These are phyloP conservation scores for Tympanuchus pallidicinctus DNA, from an alignment of 2,113 vertebrate genomes.

Conservation along the genomic window DNA sequence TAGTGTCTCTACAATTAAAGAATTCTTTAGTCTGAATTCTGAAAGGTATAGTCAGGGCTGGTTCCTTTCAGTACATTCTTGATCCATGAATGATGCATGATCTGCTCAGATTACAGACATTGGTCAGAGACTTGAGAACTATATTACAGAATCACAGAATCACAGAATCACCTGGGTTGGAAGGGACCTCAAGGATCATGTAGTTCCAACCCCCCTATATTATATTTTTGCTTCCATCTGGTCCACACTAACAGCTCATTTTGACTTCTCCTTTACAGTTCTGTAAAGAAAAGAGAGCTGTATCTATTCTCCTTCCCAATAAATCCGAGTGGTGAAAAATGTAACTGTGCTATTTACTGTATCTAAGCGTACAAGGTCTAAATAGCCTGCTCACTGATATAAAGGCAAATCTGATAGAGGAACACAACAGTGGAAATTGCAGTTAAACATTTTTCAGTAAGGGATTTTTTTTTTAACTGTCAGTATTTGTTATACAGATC, in stretches of 20 bases:
- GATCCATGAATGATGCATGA: background rate
- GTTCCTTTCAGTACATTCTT: conserved; percentile 19
- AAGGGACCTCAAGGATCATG: too few species aligned
- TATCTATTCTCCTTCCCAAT: background rate
- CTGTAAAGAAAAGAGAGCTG: background rate
- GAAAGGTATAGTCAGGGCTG: conserved; percentile 37
- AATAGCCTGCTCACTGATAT: background rate
- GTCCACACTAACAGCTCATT: background rate
- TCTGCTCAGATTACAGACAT: background rate
- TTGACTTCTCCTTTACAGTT: background rate
- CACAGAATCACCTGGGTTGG: too few species aligned
- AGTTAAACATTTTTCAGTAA: background rate
- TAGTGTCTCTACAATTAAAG: background rate
- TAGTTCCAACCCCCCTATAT: background rate
- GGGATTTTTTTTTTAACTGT: background rate
- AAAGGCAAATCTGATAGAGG: background rate
- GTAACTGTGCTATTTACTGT: background rate
- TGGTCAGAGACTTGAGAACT: background rate
- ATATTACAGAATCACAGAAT: too few species aligned
- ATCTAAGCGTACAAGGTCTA: background rate
- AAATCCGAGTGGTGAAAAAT: background rate
- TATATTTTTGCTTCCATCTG: background rate
- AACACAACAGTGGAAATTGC: background rate
- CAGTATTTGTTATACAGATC: background rate
- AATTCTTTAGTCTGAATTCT: conserved; percentile 29